Percentiles rank a stretch among this genome's conserved stretches.
Conservation (phyloP, 2,888 invertebrate species). For the Drosophila acutilabella region DNA sequence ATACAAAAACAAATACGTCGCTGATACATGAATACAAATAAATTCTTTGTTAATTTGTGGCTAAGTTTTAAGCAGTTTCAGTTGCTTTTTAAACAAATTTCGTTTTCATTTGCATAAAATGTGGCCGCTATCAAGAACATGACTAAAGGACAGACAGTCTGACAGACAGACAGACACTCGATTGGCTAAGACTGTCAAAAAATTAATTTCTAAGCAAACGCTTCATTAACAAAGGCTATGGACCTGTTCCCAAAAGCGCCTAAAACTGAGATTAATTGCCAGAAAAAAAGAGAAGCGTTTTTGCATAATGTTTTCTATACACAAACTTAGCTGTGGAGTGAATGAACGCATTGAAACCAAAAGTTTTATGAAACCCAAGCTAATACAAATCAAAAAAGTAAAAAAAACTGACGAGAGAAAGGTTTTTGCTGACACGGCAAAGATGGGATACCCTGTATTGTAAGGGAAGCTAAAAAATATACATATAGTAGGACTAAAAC, state of each 20-base stretch:
- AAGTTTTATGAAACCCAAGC: conserved; percentile 44
- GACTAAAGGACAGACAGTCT: conserved; percentile 43
- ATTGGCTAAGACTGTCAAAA: conserved; percentile 34
- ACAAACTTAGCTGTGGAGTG: conserved; percentile 44
- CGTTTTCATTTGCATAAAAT: conserved; percentile 71
- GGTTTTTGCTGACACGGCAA: background rate
- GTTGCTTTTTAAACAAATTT: conserved; percentile 61
- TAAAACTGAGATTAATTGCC: conserved; percentile 63
- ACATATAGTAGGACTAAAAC: too few relatives aligned
- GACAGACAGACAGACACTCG: conserved; percentile 29
- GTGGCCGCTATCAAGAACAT: conserved; percentile 47
- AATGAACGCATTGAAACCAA: conserved; percentile 76
- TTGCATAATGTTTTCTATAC: conserved; percentile 52
- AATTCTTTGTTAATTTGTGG: conserved; percentile 65
- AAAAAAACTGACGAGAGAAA: background rate
- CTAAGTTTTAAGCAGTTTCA: conserved; percentile 38
- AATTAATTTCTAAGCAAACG: conserved; percentile 42
- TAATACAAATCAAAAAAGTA: background rate
- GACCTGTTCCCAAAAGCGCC: conserved; percentile 63
- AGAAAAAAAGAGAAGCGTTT: conserved; percentile 27
- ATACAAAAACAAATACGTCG: conserved; percentile 9
- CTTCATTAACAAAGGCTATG: conserved; percentile 61
- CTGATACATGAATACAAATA: conserved; percentile 42
- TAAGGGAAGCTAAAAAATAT: too few relatives aligned
- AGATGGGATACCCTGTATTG: background rate